phyloP scores from a whole-genome alignment of 2,797 vertebrate genomes.

The Picus viridis region DNA sequence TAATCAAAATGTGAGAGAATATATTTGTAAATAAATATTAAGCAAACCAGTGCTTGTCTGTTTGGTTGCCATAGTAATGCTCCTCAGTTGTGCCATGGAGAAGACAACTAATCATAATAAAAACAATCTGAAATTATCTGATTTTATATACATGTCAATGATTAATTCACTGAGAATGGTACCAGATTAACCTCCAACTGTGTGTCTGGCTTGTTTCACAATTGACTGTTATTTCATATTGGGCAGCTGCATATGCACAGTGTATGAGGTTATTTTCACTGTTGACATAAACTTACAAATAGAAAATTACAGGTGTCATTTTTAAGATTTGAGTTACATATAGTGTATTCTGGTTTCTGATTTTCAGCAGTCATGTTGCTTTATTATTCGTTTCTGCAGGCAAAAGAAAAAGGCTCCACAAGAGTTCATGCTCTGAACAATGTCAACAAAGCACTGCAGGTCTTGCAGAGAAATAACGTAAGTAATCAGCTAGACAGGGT shows the following conservation, averaged over 20 bases:
- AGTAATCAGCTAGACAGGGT: conserved; percentile 73
- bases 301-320: not conserved
- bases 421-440: conserved; percentile 98
- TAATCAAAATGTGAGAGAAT: conserved; percentile 1
- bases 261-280: not conserved
- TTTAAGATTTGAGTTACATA: not conserved
- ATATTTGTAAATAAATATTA: not conserved
- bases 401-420: conserved; percentile 94
- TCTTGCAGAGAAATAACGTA: conserved; percentile 97
- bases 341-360: not conserved
- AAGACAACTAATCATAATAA: not conserved
- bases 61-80: conserved; percentile 17
- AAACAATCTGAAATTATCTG: not conserved
- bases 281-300: not conserved
- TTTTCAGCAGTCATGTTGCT: conserved; percentile 39
- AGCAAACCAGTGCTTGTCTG: not conserved
- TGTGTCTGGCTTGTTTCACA: not conserved
- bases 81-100: not conserved
- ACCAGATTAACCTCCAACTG: not conserved
- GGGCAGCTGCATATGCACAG: not conserved
- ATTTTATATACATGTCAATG: not conserved
- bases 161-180: not conserved
- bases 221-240: not conserved
- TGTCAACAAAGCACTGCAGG: conserved; percentile 95
- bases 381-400: conserved; percentile 79